Evolutionary conservation across 2,113 vertebrate genomes (phyloP).

Genomic region (Ceuthmochares aereus): DNA sequence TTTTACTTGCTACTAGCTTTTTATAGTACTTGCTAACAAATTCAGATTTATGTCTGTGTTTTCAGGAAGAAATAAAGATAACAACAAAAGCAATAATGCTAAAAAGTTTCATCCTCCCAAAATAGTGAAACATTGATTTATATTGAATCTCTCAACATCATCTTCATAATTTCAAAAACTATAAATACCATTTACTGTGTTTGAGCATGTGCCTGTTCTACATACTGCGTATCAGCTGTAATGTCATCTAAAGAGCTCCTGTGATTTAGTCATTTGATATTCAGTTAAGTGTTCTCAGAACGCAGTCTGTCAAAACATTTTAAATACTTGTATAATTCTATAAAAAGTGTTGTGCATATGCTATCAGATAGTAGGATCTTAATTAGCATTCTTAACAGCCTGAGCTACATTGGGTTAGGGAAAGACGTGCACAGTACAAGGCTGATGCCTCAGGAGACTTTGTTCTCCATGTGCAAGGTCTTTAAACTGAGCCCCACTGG

Average conservation of each 20-base stretch:
- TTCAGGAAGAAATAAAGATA: neutral
- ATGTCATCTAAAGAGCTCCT: neutral
- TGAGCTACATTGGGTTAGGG: neutral
- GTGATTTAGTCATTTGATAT: conserved; percentile 12
- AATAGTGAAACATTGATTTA: neutral
- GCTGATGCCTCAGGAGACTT: neutral
- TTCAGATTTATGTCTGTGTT: neutral
- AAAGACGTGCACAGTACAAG: neutral
- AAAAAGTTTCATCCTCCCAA: neutral
- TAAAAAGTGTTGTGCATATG: neutral
- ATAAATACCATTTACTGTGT: neutral
- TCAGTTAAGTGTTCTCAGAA: conserved; percentile 6
- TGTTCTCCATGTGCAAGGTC: neutral
- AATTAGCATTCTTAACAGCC: neutral
- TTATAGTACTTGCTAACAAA: neutral
- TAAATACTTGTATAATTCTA: conserved; percentile 18
- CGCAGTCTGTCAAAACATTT: conserved; percentile 30
- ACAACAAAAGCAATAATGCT: neutral
- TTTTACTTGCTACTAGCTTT: neutral
- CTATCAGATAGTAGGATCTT: neutral
- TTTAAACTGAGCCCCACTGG: neutral
- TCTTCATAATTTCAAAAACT: neutral
- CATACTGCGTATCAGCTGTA: neutral
- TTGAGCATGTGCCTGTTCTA: neutral
- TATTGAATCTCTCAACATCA: neutral